Percentiles rank a stretch among this genome's conserved stretches.
phyloP scores from a whole-genome alignment of 2,888 invertebrate species.

The Agriopis aurantiaria region DNA sequence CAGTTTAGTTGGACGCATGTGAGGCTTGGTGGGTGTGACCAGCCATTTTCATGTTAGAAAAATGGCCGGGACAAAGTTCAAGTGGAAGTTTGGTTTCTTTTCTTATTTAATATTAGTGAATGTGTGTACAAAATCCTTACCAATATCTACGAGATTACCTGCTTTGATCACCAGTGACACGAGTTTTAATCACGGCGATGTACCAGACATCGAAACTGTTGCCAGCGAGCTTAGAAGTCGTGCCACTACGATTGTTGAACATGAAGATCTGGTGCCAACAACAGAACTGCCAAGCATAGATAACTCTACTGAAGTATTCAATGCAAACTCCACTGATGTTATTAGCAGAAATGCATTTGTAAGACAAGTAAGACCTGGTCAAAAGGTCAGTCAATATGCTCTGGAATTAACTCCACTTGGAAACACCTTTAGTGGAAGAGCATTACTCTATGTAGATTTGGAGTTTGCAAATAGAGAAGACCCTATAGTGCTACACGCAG shows the following conservation, averaged over 20 bases:
- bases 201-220: slow-evolving; percentile 28
- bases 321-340: slow-evolving; percentile 34
- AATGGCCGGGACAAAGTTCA: slow-evolving; percentile 69
- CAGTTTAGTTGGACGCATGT: slow-evolving; percentile 56
- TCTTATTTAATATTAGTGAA: slow-evolving; percentile 54
- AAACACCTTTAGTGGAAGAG: slow-evolving; percentile 59
- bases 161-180: slow-evolving; percentile 42
- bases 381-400: slow-evolving; percentile 55
- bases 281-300: slow-evolving; percentile 4
- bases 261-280: slow-evolving; percentile 17
- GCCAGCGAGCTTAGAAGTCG: slow-evolving; percentile 15
- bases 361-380: slow-evolving; percentile 61
- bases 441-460: slow-evolving; percentile 55
- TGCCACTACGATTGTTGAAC: slow-evolving; percentile 19
- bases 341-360: slow-evolving; percentile 38
- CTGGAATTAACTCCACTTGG: slow-evolving; percentile 59
- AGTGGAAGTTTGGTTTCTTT: slow-evolving; percentile 62
- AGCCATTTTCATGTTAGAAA: slow-evolving; percentile 53
- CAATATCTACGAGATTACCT: slow-evolving; percentile 48
- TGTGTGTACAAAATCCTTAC: slow-evolving; percentile 60
- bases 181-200: slow-evolving; percentile 40
- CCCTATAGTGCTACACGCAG: slow-evolving; percentile 53
- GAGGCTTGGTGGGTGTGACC: slow-evolving; percentile 46
- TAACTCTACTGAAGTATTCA: slow-evolving; percentile 22
- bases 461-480: slow-evolving; percentile 53